Conservation (phyloP, 2,888 invertebrate genomes). For the Baronia brevicornis region DNA sequence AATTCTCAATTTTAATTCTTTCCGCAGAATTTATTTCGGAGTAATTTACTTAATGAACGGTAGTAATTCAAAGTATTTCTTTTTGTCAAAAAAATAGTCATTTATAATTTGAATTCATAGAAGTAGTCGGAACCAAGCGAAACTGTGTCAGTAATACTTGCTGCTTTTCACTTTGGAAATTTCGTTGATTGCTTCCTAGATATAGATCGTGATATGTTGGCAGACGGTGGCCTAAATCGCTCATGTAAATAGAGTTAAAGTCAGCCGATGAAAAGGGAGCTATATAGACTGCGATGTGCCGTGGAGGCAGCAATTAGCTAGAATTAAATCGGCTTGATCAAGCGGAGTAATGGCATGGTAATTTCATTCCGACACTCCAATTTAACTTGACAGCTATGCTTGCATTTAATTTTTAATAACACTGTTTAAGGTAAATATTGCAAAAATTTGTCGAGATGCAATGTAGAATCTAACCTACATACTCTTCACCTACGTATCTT, state of each 20-base stretch:
- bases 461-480: no score
- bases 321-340: slow-evolving; percentile 50
- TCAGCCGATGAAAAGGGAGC: slow-evolving; percentile 26
- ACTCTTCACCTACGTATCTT: no score
- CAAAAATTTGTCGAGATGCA: no score
- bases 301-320: slow-evolving; percentile 50
- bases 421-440: no score
- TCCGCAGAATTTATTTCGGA: no score
- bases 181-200: slow-evolving; percentile 41
- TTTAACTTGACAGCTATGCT: slow-evolving; percentile 26
- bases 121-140: neutral
- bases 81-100: no score
- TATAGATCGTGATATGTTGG: slow-evolving; percentile 27
- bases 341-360: slow-evolving; percentile 33
- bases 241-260: slow-evolving; percentile 38
- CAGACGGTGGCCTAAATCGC: slow-evolving; percentile 31
- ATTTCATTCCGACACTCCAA: slow-evolving; percentile 36
- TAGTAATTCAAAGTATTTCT: no score
- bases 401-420: slow-evolving; percentile 33
- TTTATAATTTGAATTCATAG: no score
- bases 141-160: slow-evolving; percentile 22
- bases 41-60: no score
- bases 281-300: slow-evolving; percentile 29
- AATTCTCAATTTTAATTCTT: no score
- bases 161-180: slow-evolving; percentile 32